These are phyloP conservation scores for Aphelinus certus DNA, from an alignment of 1,140 invertebrate genomes.

Conservation along the genomic window DNA sequence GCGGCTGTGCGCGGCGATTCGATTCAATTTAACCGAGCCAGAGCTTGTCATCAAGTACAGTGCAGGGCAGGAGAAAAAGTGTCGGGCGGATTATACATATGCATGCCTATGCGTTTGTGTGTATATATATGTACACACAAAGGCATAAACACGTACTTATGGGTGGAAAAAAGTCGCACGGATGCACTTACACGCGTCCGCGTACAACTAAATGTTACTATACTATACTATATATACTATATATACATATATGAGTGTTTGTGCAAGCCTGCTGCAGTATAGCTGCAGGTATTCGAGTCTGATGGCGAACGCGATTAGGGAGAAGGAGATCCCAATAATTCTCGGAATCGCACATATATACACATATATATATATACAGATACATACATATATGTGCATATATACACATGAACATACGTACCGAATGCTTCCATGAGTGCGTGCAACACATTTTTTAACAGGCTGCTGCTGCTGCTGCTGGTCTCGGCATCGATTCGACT, in stretches of 20 bases:
- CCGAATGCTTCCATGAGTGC: constrained; percentile 40
- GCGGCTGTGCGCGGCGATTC: no score
- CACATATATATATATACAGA: no score
- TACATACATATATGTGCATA: no score
- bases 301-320: constrained; percentile 51
- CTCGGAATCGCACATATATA: constrained; percentile 45
- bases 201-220: constrained; percentile 40
- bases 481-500: no score
- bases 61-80: no score
- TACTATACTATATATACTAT: no score
- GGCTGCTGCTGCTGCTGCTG: constrained; percentile 13
- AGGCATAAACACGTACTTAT: background rate
- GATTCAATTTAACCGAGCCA: no score
- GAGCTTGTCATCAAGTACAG: no score
- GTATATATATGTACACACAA: background rate
- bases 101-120: no score
- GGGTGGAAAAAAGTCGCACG: background rate
- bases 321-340: constrained; percentile 49
- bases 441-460: constrained; percentile 6
- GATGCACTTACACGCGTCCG: background rate
- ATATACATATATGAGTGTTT: no score
- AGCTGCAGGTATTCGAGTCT: constrained; percentile 45
- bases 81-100: no score
- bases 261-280: no score
- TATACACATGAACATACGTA: constrained; percentile 4